phyloP scores from a whole-genome alignment of 1,140 invertebrate genomes.

The Procambarus virginalis region DNA sequence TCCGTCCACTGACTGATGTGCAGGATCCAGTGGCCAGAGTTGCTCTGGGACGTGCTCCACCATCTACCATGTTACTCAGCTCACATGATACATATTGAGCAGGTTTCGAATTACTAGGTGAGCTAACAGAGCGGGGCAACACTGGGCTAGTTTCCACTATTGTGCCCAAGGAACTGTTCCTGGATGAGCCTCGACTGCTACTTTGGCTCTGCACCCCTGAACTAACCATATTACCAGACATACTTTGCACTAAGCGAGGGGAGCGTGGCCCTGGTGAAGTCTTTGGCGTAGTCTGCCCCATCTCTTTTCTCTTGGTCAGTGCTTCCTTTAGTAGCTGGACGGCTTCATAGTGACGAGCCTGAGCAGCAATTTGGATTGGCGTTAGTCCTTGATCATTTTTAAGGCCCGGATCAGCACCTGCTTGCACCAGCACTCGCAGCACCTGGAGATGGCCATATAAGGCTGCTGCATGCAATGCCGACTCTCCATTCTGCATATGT shows the following conservation, averaged over 20 bases:
- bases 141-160: slow-evolving; percentile 61
- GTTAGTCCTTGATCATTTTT: slow-evolving; percentile 83
- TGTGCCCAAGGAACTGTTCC: slow-evolving; percentile 57
- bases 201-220: slow-evolving; percentile 46
- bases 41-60: slow-evolving; percentile 56
- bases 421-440: slow-evolving; percentile 84
- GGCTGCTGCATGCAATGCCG: slow-evolving; percentile 89
- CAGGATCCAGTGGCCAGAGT: slow-evolving; percentile 52
- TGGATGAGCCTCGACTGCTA: slow-evolving; percentile 58
- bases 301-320: slow-evolving; percentile 48
- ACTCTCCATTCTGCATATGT: slow-evolving; percentile 89
- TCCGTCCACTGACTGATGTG: slow-evolving; percentile 52
- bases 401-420: slow-evolving; percentile 81
- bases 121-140: slow-evolving; percentile 53
- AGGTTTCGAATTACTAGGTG: slow-evolving; percentile 40
- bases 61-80: slow-evolving; percentile 61
- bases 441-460: slow-evolving; percentile 89
- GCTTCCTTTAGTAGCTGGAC: slow-evolving; percentile 61
- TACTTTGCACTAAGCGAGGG: slow-evolving; percentile 46
- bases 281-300: slow-evolving; percentile 34
- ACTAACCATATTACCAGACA: slow-evolving; percentile 31
- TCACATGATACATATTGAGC: slow-evolving; percentile 63
- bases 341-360: slow-evolving; percentile 60
- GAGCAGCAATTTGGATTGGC: slow-evolving; percentile 73
- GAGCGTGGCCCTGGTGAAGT: slow-evolving; percentile 58